phyloP scores from a whole-genome alignment of 2,113 vertebrate genomes.

The Atrichornis clamosus region DNA sequence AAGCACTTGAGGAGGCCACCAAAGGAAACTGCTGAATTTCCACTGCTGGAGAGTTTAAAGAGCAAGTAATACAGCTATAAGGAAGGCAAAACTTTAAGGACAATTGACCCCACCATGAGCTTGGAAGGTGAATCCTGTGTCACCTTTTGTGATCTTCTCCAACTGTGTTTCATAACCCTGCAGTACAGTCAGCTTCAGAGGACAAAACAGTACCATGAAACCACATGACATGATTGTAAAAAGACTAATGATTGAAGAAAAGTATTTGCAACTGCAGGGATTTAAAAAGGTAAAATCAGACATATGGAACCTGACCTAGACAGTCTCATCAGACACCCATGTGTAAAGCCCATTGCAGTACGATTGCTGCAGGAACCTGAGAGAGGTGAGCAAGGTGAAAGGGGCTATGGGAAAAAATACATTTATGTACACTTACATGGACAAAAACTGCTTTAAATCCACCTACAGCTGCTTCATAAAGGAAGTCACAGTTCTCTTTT shows the following conservation, averaged over 20 bases:
- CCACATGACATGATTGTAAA: neutral
- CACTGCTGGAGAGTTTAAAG: neutral
- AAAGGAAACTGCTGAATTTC: neutral
- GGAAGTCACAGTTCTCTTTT: neutral
- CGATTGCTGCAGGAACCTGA: neutral
- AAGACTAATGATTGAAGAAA: neutral
- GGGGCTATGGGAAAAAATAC: neutral
- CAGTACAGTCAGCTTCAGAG: neutral
- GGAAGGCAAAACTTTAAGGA: neutral
- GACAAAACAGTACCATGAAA: neutral
- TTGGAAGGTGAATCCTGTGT: neutral
- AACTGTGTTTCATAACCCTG: neutral
- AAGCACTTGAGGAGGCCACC: neutral
- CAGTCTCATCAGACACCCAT: neutral
- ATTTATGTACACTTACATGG: neutral
- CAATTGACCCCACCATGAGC: neutral
- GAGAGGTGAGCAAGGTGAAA: neutral
- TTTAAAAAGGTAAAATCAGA: neutral
- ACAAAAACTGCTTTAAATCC: neutral
- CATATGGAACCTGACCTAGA: neutral
- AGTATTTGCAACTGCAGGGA: neutral
- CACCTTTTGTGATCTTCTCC: neutral
- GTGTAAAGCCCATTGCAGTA: neutral
- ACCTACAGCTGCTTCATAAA: neutral
- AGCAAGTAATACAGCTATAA: neutral